phyloP scores from a whole-genome alignment of 2,888 invertebrate genomes.

The Chrysolina oricalcia region DNA sequence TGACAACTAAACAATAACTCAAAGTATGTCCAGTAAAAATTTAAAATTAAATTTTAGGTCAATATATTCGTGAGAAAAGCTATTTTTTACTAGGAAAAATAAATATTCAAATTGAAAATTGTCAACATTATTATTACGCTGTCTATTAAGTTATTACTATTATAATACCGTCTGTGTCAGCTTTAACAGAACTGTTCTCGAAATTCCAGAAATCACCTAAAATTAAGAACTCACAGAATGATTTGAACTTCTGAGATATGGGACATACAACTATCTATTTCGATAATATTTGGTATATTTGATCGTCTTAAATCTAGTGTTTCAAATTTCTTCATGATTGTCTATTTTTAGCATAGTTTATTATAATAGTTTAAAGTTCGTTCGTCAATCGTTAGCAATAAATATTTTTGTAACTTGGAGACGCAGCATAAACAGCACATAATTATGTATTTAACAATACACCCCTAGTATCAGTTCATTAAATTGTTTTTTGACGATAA shows the following conservation, averaged over 20 bases:
- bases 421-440: too few relatives aligned
- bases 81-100: conserved; percentile 58
- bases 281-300: too few relatives aligned
- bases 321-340: too few relatives aligned
- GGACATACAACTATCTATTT: too few relatives aligned
- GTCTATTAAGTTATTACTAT: conserved; percentile 38
- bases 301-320: too few relatives aligned
- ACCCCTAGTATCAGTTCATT: too few relatives aligned
- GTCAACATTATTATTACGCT: conserved; percentile 40
- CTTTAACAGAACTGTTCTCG: conserved; percentile 44
- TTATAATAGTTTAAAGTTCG: too few relatives aligned
- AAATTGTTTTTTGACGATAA: too few relatives aligned
- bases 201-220: conserved; percentile 14
- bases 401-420: too few relatives aligned
- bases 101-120: conserved; percentile 39
- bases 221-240: not conserved
- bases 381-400: too few relatives aligned
- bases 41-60: conserved; percentile 49
- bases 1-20: conserved; percentile 60
- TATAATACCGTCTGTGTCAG: conserved; percentile 49
- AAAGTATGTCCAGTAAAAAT: conserved; percentile 55
- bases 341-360: too few relatives aligned
- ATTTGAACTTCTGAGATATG: not conserved
- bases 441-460: too few relatives aligned
- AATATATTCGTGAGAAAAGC: conserved; percentile 48